These are phyloP conservation scores for Nicator chloris DNA, from an alignment of 2,113 vertebrate species.

Conservation along the genomic window DNA sequence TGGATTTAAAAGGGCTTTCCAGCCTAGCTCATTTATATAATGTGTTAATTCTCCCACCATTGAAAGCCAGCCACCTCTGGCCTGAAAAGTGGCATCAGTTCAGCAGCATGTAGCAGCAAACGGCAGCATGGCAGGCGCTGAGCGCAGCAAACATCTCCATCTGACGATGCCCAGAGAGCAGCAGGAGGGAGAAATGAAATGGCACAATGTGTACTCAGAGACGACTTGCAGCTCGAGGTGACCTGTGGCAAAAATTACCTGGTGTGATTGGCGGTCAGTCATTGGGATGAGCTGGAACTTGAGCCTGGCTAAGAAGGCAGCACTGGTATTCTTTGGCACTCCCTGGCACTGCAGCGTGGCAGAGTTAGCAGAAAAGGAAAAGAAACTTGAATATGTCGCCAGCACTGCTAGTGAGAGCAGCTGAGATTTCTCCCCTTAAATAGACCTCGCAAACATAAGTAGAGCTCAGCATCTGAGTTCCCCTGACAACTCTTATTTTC, in stretches of 20 bases:
- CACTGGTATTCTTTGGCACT: neutral
- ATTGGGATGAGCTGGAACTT: neutral
- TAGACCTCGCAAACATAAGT: neutral
- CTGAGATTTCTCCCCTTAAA: neutral
- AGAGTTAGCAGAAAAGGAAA: neutral
- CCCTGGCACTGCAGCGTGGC: neutral
- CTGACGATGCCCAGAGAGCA: neutral
- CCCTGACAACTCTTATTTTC: neutral
- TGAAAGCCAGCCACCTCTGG: neutral
- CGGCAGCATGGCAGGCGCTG: neutral
- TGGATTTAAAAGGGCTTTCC: slow-evolving; percentile 23
- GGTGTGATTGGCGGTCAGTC: neutral
- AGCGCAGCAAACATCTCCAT: neutral
- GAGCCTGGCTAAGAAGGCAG: neutral
- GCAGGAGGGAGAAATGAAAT: neutral
- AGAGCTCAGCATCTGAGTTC: neutral
- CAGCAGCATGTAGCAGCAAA: neutral
- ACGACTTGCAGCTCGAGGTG: neutral
- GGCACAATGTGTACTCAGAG: neutral
- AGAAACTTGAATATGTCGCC: neutral
- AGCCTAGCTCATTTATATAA: neutral
- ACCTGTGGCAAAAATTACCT: neutral
- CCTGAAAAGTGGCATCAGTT: neutral
- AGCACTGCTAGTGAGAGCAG: neutral
- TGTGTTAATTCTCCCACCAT: neutral